These are phyloP conservation scores for Ceratothoa steindachneri DNA, from an alignment of 2,888 invertebrate species.

Conservation along the genomic window DNA sequence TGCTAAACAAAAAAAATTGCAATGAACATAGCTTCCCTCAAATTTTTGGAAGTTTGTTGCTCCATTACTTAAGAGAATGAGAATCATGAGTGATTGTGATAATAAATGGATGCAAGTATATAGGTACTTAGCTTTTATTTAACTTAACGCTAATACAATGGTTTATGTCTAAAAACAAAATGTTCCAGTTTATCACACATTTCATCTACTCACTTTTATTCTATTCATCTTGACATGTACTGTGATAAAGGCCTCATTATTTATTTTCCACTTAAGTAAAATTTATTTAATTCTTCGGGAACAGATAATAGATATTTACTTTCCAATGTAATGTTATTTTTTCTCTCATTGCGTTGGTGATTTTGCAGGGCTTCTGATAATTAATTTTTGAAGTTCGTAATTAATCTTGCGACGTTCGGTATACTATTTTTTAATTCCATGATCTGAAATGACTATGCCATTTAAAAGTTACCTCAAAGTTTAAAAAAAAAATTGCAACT, in stretches of 20 bases:
- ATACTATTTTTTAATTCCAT: not conserved
- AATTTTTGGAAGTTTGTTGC: not conserved
- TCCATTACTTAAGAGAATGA: not conserved
- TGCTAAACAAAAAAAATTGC: too few relatives aligned
- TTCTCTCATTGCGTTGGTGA: too few relatives aligned
- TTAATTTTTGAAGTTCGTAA: too few relatives aligned
- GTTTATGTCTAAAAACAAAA: not conserved
- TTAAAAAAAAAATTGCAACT: constrained; percentile 15
- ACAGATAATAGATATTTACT: constrained; percentile 2
- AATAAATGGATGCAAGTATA: constrained; percentile 9
- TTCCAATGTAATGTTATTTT: not conserved
- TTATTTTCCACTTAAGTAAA: constrained; percentile 41
- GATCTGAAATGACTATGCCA: not conserved
- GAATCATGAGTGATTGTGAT: constrained; percentile 2
- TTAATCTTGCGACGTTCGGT: not conserved
- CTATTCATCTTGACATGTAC: constrained; percentile 42
- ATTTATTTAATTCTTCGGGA: not conserved
- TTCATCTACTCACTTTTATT: not conserved
- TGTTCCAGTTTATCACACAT: not conserved
- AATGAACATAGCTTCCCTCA: not conserved
- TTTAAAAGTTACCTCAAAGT: constrained; percentile 20
- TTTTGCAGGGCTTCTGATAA: too few relatives aligned
- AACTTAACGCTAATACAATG: not conserved
- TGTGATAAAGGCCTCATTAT: constrained; percentile 47
- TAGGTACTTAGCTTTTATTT: not conserved